Evolutionary conservation across 2,888 invertebrate species (phyloP).

Genomic region (Exocentrus adspersus): DNA sequence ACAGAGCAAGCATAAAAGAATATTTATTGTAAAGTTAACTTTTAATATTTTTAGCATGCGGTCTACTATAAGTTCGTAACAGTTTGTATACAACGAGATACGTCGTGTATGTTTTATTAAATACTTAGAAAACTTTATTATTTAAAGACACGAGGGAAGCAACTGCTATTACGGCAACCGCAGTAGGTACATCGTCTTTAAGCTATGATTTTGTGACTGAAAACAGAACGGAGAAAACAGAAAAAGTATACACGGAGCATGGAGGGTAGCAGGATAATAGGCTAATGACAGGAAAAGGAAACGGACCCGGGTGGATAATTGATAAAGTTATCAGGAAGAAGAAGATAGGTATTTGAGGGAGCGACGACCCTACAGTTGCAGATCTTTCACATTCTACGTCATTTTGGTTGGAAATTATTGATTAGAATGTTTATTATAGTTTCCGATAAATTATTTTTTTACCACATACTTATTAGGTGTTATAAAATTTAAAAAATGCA

Average conservation of each 20-base stretch:
- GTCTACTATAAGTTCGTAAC: too few species aligned
- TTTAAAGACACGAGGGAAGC: too few species aligned
- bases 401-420: constrained; percentile 18
- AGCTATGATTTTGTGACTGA: neutral
- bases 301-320: constrained; percentile 43
- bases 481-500: too few species aligned
- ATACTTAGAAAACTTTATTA: too few species aligned
- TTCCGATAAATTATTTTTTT: too few species aligned
- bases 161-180: neutral
- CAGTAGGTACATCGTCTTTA: neutral
- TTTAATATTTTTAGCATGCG: too few species aligned
- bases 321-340: constrained; percentile 43
- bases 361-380: constrained; percentile 5
- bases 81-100: too few species aligned
- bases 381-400: constrained; percentile 6
- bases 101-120: too few species aligned
- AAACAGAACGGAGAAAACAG: constrained; percentile 17
- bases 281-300: constrained; percentile 45
- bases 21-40: too few species aligned
- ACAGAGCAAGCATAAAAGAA: too few species aligned
- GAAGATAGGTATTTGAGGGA: constrained; percentile 40
- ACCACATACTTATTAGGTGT: too few species aligned
- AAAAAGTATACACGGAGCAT: constrained; percentile 23
- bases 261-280: constrained; percentile 34
- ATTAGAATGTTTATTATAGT: too few species aligned